Conservation (phyloP, 1,140 invertebrate genomes). For the Hyles vespertilio region DNA sequence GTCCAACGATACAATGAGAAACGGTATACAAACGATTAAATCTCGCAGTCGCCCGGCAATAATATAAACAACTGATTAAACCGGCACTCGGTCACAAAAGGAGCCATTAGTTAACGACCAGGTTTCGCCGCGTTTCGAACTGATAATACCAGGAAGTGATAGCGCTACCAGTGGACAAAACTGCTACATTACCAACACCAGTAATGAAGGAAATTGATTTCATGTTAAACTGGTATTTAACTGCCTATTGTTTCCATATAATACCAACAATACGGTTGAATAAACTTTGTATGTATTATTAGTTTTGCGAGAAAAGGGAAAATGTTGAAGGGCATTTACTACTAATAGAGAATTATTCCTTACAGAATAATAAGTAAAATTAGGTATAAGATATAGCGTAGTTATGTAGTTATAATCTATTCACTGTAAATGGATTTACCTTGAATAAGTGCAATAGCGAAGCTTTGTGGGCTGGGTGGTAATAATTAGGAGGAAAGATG, state of each 20-base stretch:
- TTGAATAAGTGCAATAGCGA: slow-evolving; percentile 10
- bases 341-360: too few species aligned
- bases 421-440: too few species aligned
- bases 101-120: slow-evolving; percentile 64
- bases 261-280: too few species aligned
- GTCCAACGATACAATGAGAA: slow-evolving; percentile 52
- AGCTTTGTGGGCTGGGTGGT: slow-evolving; percentile 39
- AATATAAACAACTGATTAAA: slow-evolving; percentile 71
- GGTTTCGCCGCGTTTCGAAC: slow-evolving; percentile 42
- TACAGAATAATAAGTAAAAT: too few species aligned
- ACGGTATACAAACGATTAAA: slow-evolving; percentile 65
- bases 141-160: slow-evolving; percentile 64
- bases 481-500: slow-evolving; percentile 68
- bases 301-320: too few species aligned
- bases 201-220: slow-evolving; percentile 23
- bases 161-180: slow-evolving; percentile 32
- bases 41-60: slow-evolving; percentile 54
- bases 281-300: too few species aligned
- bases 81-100: slow-evolving; percentile 59
- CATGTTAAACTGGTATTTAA: neutral
- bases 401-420: too few species aligned
- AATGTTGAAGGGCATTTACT: too few species aligned
- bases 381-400: too few species aligned
- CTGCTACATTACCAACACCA: slow-evolving; percentile 42
- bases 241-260: neutral